phyloP scores from a whole-genome alignment of 2,888 invertebrate species.

The Fragum whitleyi region DNA sequence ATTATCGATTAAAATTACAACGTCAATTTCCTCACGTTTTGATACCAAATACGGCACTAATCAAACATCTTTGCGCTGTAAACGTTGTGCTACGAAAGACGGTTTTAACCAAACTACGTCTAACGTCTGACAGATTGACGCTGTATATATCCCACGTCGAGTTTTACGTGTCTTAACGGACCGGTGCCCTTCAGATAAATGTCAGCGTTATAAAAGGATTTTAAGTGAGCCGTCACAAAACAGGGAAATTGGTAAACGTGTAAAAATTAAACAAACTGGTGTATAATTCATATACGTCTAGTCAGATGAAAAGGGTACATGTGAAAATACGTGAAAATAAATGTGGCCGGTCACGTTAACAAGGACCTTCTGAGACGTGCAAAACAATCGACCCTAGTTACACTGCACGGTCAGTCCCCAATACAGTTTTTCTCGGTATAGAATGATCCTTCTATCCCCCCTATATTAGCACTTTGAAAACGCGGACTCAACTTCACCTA shows the following conservation, averaged over 20 bases:
- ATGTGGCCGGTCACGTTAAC: too few relatives aligned
- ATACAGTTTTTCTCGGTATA: too few relatives aligned
- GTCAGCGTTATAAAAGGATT: conserved; percentile 7
- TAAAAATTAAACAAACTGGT: background rate
- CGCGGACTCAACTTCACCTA: too few relatives aligned
- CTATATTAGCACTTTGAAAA: too few relatives aligned
- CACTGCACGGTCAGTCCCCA: too few relatives aligned
- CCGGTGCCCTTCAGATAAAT: conserved; percentile 22
- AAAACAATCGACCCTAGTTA: too few relatives aligned
- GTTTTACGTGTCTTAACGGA: conserved; percentile 11
- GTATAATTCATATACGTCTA: background rate
- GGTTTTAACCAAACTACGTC: background rate
- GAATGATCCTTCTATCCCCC: too few relatives aligned
- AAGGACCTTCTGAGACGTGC: too few relatives aligned
- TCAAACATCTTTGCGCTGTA: background rate
- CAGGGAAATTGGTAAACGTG: background rate
- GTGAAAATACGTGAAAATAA: too few relatives aligned
- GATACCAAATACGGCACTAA: background rate
- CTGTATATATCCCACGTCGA: conserved; percentile 19
- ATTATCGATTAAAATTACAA: background rate
- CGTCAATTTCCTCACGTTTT: background rate
- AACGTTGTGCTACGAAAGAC: background rate
- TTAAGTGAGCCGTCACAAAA: background rate
- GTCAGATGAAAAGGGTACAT: too few relatives aligned
- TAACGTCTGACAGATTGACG: conserved; percentile 20